phyloP scores from a whole-genome alignment of 2,797 vertebrate species.

The Orestias chungarensis region DNA sequence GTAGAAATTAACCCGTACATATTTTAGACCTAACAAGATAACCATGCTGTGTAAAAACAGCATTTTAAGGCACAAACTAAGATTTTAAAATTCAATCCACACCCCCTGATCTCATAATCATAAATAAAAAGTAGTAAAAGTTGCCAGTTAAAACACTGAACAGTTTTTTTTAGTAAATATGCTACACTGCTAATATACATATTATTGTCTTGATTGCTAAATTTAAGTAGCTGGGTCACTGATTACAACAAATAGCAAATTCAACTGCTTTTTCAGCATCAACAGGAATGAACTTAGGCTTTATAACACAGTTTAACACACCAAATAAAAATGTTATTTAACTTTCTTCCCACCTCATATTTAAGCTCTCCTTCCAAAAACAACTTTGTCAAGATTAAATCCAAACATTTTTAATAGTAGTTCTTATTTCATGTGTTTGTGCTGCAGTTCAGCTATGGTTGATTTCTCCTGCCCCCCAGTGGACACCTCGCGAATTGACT shows the following conservation, averaged over 20 bases:
- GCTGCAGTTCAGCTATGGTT: background rate
- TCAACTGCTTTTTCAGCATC: background rate
- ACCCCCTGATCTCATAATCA: background rate
- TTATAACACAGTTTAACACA: background rate
- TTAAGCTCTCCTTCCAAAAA: background rate
- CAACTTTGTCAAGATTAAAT: background rate
- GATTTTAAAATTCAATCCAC: too few species aligned
- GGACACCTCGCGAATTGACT: conserved; percentile 2
- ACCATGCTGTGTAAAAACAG: too few species aligned
- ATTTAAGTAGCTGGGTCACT: background rate
- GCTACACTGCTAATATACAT: background rate
- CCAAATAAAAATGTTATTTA: background rate
- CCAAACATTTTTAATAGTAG: background rate
- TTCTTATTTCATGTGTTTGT: background rate
- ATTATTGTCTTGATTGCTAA: background rate
- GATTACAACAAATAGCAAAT: background rate
- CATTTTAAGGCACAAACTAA: too few species aligned
- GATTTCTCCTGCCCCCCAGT: conserved; percentile 20
- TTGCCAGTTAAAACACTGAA: background rate
- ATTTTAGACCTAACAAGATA: too few species aligned
- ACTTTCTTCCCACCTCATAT: background rate
- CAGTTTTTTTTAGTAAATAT: background rate
- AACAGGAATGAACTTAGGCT: background rate
- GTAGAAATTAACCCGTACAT: background rate
- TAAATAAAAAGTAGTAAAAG: background rate